phyloP scores from a whole-genome alignment of 53 echinoderm and acorn worm species.

The Echinarachnius parma region DNA sequence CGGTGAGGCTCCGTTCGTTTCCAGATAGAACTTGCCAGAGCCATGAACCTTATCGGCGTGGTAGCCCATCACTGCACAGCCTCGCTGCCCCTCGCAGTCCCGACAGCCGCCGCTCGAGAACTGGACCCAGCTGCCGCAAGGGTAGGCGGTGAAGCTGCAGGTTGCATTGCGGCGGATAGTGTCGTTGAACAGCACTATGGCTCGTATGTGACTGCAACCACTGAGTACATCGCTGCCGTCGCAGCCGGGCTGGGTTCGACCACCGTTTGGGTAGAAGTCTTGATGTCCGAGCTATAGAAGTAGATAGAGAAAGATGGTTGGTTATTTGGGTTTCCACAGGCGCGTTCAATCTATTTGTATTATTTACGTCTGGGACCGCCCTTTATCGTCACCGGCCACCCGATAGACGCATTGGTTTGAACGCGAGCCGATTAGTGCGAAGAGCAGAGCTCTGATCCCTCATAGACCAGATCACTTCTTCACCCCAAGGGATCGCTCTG shows the following conservation, averaged over 20 bases:
- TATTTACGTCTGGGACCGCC: too few species aligned
- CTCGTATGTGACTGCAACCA: conserved; percentile 69
- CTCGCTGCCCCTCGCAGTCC: conserved; percentile 43
- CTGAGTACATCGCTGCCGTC: conserved; percentile 31
- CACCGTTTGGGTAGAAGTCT: conserved; percentile 86
- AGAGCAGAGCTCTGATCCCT: too few species aligned
- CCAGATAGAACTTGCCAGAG: conserved; percentile 56
- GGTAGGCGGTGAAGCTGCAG: conserved; percentile 55
- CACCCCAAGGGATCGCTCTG: too few species aligned
- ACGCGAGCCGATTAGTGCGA: too few species aligned
- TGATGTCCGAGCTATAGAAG: conserved; percentile 54
- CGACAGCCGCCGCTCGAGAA: conserved; percentile 44
- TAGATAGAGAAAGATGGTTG: not conserved
- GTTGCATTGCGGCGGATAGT: conserved; percentile 16
- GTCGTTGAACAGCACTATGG: conserved; percentile 47
- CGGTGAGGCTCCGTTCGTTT: conserved; percentile 40
- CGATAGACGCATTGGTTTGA: too few species aligned
- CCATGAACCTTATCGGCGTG: conserved; percentile 35
- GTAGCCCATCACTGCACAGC: conserved; percentile 72
- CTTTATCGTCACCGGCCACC: too few species aligned
- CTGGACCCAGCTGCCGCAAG: conserved; percentile 46
- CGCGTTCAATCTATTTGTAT: too few species aligned
- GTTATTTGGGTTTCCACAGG: not conserved
- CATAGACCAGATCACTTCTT: too few species aligned
- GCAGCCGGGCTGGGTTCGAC: conserved; percentile 67